Conservation (phyloP, 2,888 invertebrate species). For the Stramonita haemastoma region DNA sequence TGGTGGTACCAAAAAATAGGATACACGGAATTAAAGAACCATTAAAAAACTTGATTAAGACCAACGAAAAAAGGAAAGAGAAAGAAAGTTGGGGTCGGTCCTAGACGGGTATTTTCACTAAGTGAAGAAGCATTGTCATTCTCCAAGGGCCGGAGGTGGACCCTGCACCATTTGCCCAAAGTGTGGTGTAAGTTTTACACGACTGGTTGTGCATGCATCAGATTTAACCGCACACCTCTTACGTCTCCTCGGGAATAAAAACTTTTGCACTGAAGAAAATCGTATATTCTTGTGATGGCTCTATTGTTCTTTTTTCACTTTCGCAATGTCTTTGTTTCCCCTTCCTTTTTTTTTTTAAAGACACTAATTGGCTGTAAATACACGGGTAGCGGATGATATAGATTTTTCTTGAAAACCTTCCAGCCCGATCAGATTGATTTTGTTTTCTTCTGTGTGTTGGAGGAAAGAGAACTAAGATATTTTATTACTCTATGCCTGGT, state of each 20-base stretch:
- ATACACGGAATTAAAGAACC: too few species aligned
- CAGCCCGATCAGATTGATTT: background rate
- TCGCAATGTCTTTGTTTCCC: background rate
- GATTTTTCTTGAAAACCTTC: background rate
- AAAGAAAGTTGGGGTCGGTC: too few species aligned
- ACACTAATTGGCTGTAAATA: background rate
- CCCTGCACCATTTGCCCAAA: background rate
- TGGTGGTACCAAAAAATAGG: too few species aligned
- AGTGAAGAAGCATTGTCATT: too few species aligned
- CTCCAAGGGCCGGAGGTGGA: too few species aligned
- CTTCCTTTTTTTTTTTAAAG: background rate
- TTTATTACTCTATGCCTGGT: too few species aligned
- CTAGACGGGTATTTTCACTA: too few species aligned
- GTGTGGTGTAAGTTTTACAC: conserved; percentile 7
- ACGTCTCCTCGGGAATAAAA: background rate
- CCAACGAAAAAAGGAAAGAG: too few species aligned
- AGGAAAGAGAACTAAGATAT: background rate
- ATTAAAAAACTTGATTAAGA: too few species aligned
- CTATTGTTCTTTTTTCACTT: background rate
- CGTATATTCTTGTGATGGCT: background rate
- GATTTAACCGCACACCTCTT: conserved; percentile 14
- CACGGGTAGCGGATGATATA: background rate
- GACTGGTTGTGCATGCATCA: conserved; percentile 14
- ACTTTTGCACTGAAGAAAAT: background rate
- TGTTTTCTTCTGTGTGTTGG: background rate